These are phyloP conservation scores for Hemistola chrysoprasaria DNA, from an alignment of 2,888 invertebrate genomes.

Conservation along the genomic window DNA sequence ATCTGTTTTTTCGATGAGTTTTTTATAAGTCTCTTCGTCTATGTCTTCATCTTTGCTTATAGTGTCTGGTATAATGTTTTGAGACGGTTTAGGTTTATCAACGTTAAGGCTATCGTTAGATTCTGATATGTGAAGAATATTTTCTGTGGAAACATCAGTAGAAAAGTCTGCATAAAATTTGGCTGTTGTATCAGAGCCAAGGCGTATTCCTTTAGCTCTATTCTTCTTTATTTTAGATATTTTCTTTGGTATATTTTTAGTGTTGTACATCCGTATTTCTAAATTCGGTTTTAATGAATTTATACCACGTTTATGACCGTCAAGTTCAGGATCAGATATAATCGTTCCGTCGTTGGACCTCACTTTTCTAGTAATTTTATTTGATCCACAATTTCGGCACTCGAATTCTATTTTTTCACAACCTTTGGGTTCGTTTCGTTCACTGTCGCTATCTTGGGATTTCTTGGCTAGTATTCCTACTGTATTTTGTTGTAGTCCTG, in stretches of 20 bases:
- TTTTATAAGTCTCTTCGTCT: conserved; percentile 73
- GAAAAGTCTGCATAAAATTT: conserved; percentile 86
- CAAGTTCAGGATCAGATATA: conserved; percentile 63
- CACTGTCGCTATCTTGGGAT: conserved; percentile 62
- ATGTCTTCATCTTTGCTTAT: conserved; percentile 72
- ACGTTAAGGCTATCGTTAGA: conserved; percentile 84
- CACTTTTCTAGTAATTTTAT: conserved; percentile 62
- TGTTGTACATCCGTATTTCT: conserved; percentile 84
- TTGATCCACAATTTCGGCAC: conserved; percentile 72
- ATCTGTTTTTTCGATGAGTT: conserved; percentile 77
- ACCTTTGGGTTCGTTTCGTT: conserved; percentile 57
- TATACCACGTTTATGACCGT: conserved; percentile 46
- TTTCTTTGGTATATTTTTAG: conserved; percentile 87
- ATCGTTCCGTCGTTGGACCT: conserved; percentile 53
- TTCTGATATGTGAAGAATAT: conserved; percentile 84
- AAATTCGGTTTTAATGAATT: conserved; percentile 55
- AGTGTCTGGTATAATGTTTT: conserved; percentile 43
- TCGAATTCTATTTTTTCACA: conserved; percentile 74
- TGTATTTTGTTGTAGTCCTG: conserved; percentile 79
- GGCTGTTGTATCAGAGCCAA: conserved; percentile 77
- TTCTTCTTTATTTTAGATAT: conserved; percentile 87
- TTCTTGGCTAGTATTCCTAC: conserved; percentile 55
- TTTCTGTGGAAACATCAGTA: conserved; percentile 84
- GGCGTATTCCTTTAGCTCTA: conserved; percentile 79
- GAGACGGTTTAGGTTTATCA: conserved; percentile 55